Evolutionary conservation across 2,113 vertebrate genomes (phyloP).

Genomic region (Rafetus swinhoei): DNA sequence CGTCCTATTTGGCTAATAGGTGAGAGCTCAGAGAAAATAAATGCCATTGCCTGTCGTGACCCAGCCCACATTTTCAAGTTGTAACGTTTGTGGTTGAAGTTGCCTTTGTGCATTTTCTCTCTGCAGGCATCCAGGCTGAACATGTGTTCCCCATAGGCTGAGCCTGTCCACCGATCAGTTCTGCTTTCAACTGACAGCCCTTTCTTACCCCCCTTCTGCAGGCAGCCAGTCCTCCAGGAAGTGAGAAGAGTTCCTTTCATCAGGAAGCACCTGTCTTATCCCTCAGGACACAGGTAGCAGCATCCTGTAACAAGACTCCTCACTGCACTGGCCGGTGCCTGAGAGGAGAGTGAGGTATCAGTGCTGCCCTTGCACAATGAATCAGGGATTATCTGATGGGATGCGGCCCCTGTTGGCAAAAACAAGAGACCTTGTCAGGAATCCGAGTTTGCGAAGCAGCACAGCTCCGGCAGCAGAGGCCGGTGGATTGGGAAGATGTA

Average conservation of each 20-base stretch:
- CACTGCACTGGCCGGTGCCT: neutral
- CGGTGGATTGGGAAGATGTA: neutral
- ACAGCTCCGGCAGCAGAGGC: neutral
- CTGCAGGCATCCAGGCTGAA: conserved; percentile 11
- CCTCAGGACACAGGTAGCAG: conserved; percentile 65
- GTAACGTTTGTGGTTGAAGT: conserved; percentile 4
- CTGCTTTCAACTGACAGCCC: conserved; percentile 12
- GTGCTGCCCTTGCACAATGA: neutral
- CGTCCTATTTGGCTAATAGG: neutral
- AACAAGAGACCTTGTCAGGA: conserved; percentile 41
- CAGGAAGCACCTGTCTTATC: conserved; percentile 36
- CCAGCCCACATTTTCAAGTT: neutral
- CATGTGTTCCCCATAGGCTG: conserved; percentile 28
- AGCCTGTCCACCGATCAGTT: neutral
- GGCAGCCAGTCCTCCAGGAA: conserved; percentile 87
- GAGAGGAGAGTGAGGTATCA: conserved; percentile 22
- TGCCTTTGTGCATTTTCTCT: conserved; percentile 28
- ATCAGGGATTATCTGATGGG: conserved; percentile 55
- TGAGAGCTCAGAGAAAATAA: neutral
- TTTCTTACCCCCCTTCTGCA: conserved; percentile 69
- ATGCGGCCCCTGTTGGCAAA: neutral
- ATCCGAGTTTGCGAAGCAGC: neutral
- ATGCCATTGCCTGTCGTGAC: neutral
- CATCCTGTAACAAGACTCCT: conserved; percentile 82
- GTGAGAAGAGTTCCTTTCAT: conserved; percentile 80